phyloP scores from a whole-genome alignment of 2,113 vertebrate genomes.

The Electrona antarctica region DNA sequence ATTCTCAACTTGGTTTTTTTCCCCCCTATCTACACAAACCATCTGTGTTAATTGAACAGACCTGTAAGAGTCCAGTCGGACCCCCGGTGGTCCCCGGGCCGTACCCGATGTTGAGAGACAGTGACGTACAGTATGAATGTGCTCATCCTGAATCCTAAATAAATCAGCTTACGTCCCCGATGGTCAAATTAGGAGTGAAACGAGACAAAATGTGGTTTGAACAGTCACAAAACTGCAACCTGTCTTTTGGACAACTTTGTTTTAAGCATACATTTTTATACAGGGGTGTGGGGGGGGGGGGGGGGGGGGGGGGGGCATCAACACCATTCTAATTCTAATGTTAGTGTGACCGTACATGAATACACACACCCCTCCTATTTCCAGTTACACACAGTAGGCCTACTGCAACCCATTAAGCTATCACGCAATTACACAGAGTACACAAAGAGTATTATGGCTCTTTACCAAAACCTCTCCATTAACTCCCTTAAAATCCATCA shows the following conservation, averaged over 20 bases:
- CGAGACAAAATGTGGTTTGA: too few species aligned
- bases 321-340: constrained; percentile 41
- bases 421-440: too few species aligned
- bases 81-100: too few species aligned
- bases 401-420: constrained; percentile 10
- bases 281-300: too few species aligned
- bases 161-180: constrained; percentile 4
- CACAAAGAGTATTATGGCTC: background rate
- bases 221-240: too few species aligned
- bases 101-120: too few species aligned
- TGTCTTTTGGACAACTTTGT: too few species aligned
- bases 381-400: constrained; percentile 43
- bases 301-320: constrained; percentile 2
- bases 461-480: background rate
- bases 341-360: constrained; percentile 50
- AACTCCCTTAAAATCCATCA: constrained; percentile 34
- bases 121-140: constrained; percentile 5
- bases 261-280: too few species aligned
- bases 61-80: too few species aligned
- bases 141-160: constrained; percentile 28
- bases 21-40: background rate
- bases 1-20: too few species aligned
- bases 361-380: constrained; percentile 40
- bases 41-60: too few species aligned
- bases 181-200: background rate